Evolutionary conservation across 1,140 invertebrate genomes (phyloP).

Genomic region (Druon quercuslanigerum): DNA sequence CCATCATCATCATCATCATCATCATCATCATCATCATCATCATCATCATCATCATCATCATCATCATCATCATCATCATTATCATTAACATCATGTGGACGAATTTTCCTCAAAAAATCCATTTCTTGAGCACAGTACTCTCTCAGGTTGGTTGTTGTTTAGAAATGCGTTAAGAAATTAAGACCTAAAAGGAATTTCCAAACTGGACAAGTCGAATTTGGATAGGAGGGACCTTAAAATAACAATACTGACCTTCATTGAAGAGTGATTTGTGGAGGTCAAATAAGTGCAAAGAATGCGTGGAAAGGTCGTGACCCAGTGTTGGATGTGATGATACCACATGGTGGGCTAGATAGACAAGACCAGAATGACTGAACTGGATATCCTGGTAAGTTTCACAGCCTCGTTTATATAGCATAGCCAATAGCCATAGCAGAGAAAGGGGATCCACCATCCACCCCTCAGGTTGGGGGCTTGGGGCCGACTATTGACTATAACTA

Average conservation of each 20-base stretch:
- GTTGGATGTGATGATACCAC: conserved; percentile 43
- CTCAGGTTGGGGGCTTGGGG: conserved; percentile 33
- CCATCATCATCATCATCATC: too few relatives aligned
- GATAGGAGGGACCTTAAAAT: neutral
- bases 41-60: too few relatives aligned
- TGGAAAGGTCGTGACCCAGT: conserved; percentile 42
- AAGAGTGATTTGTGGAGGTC: conserved; percentile 23
- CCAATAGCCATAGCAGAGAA: conserved; percentile 29
- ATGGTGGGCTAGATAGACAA: conserved; percentile 12
- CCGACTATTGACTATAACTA: conserved; percentile 37
- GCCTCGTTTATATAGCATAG: conserved; percentile 39
- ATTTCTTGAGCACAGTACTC: too few relatives aligned
- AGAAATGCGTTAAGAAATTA: too few relatives aligned
- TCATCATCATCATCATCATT: too few relatives aligned
- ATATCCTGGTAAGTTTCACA: conserved; percentile 46
- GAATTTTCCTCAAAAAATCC: too few relatives aligned
- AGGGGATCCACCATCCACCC: conserved; percentile 28
- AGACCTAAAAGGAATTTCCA: too few relatives aligned
- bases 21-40: too few relatives aligned
- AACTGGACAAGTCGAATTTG: too few relatives aligned
- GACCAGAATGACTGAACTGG: conserved; percentile 39
- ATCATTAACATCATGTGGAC: too few relatives aligned
- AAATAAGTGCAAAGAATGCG: conserved; percentile 30
- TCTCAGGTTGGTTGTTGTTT: too few relatives aligned
- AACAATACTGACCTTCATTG: neutral